phyloP scores from a whole-genome alignment of 2,797 vertebrate species.

The Pseudochirops corinnae region DNA sequence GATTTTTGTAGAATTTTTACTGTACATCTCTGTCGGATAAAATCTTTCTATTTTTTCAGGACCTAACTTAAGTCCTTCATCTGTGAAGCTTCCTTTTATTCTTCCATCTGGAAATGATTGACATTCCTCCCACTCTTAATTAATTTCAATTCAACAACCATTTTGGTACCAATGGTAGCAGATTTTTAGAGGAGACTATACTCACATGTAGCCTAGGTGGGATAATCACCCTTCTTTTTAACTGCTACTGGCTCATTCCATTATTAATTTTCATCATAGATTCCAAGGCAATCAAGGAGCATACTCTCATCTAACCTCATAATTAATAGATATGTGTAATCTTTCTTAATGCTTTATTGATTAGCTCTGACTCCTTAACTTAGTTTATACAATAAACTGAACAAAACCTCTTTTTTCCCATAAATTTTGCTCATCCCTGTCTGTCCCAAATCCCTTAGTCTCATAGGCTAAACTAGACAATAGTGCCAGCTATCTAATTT shows the following conservation, averaged over 20 bases:
- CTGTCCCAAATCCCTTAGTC: neutral
- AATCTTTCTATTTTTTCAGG: neutral
- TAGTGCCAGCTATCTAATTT: neutral
- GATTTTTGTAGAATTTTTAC: neutral
- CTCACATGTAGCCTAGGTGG: neutral
- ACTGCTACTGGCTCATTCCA: neutral
- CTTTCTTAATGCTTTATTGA: neutral
- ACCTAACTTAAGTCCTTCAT: neutral
- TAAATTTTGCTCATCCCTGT: neutral
- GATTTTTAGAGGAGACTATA: neutral
- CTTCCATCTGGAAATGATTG: neutral
- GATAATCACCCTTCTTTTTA: neutral
- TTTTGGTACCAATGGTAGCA: neutral
- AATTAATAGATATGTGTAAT: neutral
- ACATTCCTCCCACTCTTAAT: neutral
- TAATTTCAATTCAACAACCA: constrained; percentile 4
- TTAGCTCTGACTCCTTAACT: neutral
- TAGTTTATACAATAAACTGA: neutral
- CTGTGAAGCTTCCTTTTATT: neutral
- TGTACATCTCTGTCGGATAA: neutral
- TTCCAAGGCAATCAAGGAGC: neutral
- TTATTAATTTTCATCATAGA: neutral
- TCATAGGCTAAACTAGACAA: neutral
- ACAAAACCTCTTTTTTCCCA: neutral
- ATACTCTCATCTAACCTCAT: neutral